Conservation (phyloP, 53 echinoderm and acorn worm species). For the Stichopus horrens region DNA sequence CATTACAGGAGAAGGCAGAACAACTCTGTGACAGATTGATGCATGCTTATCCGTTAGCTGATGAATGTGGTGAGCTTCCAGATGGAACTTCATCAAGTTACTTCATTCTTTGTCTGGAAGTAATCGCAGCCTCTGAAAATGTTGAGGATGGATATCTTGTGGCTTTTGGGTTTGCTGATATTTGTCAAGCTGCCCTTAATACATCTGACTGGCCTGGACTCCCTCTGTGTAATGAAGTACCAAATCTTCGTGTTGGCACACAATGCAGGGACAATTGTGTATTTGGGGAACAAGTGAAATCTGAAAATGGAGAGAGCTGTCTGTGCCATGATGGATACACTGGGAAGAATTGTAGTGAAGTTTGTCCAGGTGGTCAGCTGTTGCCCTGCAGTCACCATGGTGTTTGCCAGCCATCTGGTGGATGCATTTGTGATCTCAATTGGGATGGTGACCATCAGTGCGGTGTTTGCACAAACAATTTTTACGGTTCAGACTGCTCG, state of each 20-base stretch:
- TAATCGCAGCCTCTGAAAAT: constrained; percentile 55
- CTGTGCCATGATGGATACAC: constrained; percentile 66
- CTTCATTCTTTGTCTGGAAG: constrained; percentile 65
- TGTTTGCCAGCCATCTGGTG: constrained; percentile 54
- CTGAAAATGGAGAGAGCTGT: constrained; percentile 48
- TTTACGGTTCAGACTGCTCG: constrained; percentile 81
- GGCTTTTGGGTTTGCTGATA: constrained; percentile 81
- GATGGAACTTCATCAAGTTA: constrained; percentile 61
- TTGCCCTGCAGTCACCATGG: constrained; percentile 70
- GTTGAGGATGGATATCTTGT: constrained; percentile 64
- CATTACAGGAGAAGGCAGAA: constrained; percentile 38
- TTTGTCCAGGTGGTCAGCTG: constrained; percentile 71
- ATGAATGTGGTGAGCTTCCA: constrained; percentile 54
- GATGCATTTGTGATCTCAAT: constrained; percentile 78
- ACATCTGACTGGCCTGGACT: constrained; percentile 72
- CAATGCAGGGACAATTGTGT: constrained; percentile 76
- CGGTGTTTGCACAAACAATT: constrained; percentile 57
- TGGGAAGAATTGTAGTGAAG: constrained; percentile 67
- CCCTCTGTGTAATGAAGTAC: constrained; percentile 68
- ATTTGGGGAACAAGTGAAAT: constrained; percentile 47
- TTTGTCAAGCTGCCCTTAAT: constrained; percentile 72
- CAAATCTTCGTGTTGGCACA: constrained; percentile 68
- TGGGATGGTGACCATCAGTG: constrained; percentile 73
- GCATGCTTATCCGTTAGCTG: constrained; percentile 54
- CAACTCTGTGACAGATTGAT: constrained; percentile 58